Evolutionary conservation across 2,113 vertebrate genomes (phyloP).

Genomic region (Phoenicopterus ruber): DNA sequence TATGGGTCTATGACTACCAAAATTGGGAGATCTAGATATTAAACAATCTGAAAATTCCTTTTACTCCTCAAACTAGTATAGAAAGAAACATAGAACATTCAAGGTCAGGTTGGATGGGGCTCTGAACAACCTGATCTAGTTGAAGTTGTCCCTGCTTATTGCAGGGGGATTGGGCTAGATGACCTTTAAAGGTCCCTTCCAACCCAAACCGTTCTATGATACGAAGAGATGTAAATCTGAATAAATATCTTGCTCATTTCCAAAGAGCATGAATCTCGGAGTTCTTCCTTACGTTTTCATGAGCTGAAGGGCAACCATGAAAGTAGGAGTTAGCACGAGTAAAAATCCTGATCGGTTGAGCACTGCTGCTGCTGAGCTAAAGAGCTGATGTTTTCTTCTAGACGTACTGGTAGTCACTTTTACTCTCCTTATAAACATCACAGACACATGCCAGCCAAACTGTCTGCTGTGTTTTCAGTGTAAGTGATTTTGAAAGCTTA

Average conservation of each 20-base stretch:
- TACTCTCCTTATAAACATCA: background rate
- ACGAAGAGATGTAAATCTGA: background rate
- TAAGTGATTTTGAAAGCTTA: constrained; percentile 12
- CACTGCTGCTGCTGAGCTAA: background rate
- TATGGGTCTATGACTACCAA: background rate
- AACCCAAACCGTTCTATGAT: background rate
- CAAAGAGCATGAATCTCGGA: background rate
- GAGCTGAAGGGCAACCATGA: background rate
- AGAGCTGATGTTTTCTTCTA: background rate
- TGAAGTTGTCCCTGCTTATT: background rate
- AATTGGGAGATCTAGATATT: background rate
- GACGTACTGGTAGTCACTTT: background rate
- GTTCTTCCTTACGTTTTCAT: background rate
- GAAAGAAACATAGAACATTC: background rate
- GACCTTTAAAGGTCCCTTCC: background rate
- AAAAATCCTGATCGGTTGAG: background rate
- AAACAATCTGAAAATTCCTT: background rate
- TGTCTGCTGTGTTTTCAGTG: background rate
- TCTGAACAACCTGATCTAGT: background rate
- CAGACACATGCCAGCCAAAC: background rate
- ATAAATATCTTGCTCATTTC: background rate
- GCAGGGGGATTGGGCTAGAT: background rate
- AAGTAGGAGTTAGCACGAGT: background rate
- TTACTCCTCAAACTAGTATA: background rate
- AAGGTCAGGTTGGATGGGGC: fast-evolving